A percentile compares a stretch with the other conserved stretches of the same genome.
phyloP scores from a whole-genome alignment of 2,888 invertebrate species.

The Penaeus monodon region DNA sequence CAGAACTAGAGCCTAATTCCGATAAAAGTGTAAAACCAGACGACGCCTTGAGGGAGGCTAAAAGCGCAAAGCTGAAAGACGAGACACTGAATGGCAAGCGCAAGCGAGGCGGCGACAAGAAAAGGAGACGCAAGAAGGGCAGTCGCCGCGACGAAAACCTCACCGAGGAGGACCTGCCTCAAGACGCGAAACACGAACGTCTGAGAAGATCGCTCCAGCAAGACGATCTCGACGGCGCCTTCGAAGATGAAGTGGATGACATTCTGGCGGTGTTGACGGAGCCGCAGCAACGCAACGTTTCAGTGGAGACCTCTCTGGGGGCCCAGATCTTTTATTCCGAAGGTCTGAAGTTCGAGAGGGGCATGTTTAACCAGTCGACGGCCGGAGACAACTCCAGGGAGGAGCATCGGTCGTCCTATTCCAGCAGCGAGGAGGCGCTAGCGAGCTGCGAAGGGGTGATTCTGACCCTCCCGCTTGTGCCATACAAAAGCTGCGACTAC shows the following conservation, averaged over 20 bases:
- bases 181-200: neutral
- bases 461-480: constrained; percentile 79
- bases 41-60: neutral
- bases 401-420: constrained; percentile 79
- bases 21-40: neutral
- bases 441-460: constrained; percentile 81
- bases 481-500: constrained; percentile 74
- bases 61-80: neutral
- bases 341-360: constrained; percentile 67
- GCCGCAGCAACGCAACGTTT: neutral
- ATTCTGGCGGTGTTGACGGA: constrained; percentile 72
- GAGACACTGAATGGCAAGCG: constrained; percentile 4
- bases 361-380: constrained; percentile 77
- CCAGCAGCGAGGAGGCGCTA: constrained; percentile 83
- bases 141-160: constrained; percentile 27
- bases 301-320: constrained; percentile 15
- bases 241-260: constrained; percentile 75
- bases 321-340: constrained; percentile 44
- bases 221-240: constrained; percentile 66
- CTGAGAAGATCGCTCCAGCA: neutral
- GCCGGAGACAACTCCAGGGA: constrained; percentile 63
- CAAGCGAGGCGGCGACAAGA: constrained; percentile 10
- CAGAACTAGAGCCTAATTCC: neutral
- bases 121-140: constrained; percentile 19
- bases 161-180: constrained; percentile 15